These are phyloP conservation scores for Chiridota heheva DNA, from an alignment of 35 echinoderm and acorn worm species.

Conservation along the genomic window DNA sequence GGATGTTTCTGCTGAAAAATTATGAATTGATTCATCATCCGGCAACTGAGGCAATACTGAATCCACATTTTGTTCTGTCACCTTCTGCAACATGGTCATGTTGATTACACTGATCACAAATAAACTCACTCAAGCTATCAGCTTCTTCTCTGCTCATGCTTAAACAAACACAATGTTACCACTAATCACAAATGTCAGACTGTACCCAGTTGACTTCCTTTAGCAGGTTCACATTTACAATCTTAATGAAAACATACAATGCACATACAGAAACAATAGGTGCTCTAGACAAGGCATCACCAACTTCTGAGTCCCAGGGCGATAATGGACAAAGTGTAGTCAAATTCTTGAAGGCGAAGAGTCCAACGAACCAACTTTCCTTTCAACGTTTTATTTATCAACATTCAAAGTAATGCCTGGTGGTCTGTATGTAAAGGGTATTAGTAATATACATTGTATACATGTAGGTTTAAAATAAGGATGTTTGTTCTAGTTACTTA, in stretches of 20 bases:
- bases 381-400: slow-evolving; percentile 22
- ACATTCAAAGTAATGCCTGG: slow-evolving; percentile 26
- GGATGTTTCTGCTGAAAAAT: not conserved
- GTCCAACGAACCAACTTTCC: slow-evolving; percentile 14
- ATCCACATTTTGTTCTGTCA: not conserved
- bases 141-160: not conserved
- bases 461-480: too few species aligned
- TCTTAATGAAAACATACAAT: slow-evolving; percentile 25
- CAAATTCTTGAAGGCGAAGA: slow-evolving; percentile 22
- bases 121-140: not conserved
- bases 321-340: slow-evolving; percentile 21
- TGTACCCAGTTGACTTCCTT: not conserved
- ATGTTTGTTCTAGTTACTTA: too few species aligned
- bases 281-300: slow-evolving; percentile 32
- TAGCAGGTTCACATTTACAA: slow-evolving; percentile 21
- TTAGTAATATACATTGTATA: too few species aligned
- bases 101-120: not conserved
- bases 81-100: not conserved
- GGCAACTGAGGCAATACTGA: not conserved
- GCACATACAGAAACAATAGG: not conserved
- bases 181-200: slow-evolving; percentile 19
- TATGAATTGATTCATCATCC: not conserved
- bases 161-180: slow-evolving; percentile 14
- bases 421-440: slow-evolving; percentile 23
- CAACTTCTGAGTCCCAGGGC: slow-evolving; percentile 1